Evolutionary conservation across 2,113 vertebrate species (phyloP).

Genomic region (Ceratotherium simum): DNA sequence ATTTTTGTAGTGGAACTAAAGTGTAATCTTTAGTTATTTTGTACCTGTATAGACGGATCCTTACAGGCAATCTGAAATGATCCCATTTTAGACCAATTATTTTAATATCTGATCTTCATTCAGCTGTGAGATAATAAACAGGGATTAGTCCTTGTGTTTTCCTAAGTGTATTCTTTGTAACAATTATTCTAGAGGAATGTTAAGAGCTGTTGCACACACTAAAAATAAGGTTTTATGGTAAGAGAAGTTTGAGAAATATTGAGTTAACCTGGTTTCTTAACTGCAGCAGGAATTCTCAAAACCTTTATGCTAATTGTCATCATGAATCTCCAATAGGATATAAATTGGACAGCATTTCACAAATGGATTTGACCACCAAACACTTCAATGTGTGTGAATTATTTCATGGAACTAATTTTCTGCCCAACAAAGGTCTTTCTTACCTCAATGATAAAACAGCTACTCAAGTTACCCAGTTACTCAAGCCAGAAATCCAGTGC

Average conservation of each 20-base stretch:
- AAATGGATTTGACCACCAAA: neutral
- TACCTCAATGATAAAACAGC: neutral
- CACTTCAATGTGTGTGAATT: neutral
- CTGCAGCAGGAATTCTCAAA: neutral
- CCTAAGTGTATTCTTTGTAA: neutral
- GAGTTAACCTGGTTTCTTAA: neutral
- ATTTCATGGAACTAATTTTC: neutral
- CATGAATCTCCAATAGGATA: neutral
- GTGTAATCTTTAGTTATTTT: neutral
- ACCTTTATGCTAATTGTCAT: neutral
- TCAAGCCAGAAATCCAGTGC: neutral
- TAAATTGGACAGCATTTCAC: neutral
- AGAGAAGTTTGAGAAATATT: neutral
- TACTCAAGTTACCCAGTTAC: neutral
- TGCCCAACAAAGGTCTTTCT: neutral
- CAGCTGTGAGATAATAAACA: neutral
- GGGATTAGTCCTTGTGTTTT: neutral
- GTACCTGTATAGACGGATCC: no score
- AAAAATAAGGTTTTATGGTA: neutral
- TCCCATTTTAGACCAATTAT: neutral
- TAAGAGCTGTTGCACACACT: neutral
- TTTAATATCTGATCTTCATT: neutral
- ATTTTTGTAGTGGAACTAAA: neutral
- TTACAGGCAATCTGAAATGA: neutral
- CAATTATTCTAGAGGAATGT: neutral